Percentiles rank a stretch among this genome's conserved stretches.
Conservation (phyloP, 2,888 invertebrate genomes). For the Ametastegia equiseti region DNA sequence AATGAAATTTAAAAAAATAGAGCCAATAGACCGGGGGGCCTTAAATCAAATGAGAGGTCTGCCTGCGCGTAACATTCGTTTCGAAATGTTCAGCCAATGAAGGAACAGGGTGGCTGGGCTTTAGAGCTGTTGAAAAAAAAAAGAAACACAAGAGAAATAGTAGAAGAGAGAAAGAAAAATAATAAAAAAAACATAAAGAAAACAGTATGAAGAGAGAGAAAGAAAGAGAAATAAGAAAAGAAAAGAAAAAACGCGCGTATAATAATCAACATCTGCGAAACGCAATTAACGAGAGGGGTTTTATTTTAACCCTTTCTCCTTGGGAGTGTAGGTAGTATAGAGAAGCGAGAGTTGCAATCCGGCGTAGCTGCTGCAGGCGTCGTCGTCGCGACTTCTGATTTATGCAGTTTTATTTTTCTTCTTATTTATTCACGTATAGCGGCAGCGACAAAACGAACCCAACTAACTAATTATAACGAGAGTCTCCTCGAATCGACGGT, state of each 20-base stretch:
- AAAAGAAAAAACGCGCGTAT: background rate
- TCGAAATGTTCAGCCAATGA: constrained; percentile 6
- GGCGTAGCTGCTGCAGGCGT: constrained; percentile 55
- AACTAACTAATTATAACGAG: constrained; percentile 37
- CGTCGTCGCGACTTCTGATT: constrained; percentile 67
- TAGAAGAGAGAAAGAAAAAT: background rate
- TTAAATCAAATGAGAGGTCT: constrained; percentile 40
- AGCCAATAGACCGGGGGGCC: constrained; percentile 27
- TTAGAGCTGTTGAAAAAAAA: constrained; percentile 23
- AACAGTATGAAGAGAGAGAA: background rate
- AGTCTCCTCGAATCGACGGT: background rate
- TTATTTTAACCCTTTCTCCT: constrained; percentile 54
- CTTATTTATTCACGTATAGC: constrained; percentile 40
- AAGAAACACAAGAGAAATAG: background rate
- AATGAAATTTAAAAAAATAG: constrained; percentile 22
- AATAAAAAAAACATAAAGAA: background rate
- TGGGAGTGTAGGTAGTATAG: background rate
- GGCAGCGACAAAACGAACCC: constrained; percentile 35
- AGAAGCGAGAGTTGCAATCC: constrained; percentile 45
- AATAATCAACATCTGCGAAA: constrained; percentile 50
- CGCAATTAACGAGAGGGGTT: constrained; percentile 74
- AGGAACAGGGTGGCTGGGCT: constrained; percentile 5
- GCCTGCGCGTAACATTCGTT: background rate
- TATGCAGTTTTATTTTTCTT: constrained; percentile 59
- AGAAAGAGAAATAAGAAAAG: background rate